Conservation (phyloP, 2,113 vertebrate species). For the Esox niger region DNA sequence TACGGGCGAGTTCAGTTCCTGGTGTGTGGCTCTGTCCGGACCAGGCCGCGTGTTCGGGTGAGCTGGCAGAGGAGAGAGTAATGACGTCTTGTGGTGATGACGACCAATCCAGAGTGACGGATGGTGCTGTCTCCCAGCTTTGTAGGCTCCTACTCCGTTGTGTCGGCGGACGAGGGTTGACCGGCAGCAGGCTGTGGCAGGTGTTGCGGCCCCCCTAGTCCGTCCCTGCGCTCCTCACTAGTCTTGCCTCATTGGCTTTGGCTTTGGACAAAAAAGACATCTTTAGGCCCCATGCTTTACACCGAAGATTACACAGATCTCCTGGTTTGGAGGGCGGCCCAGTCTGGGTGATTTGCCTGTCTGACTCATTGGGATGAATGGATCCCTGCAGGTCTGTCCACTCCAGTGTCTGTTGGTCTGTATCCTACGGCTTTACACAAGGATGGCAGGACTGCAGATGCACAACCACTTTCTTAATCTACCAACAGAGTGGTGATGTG, state of each 20-base stretch:
- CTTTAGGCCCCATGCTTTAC: conserved; percentile 19
- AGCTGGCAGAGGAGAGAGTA: neutral
- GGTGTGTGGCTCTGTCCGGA: neutral
- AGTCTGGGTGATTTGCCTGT: conserved; percentile 10
- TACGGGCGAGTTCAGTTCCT: conserved; percentile 14
- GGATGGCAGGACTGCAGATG: neutral
- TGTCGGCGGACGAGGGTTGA: conserved; percentile 37
- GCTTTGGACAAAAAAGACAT: conserved; percentile 32
- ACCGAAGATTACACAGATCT: conserved; percentile 40
- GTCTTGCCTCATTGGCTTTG: conserved; percentile 47
- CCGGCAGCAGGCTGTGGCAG: conserved; percentile 49
- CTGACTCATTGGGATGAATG: conserved; percentile 15
- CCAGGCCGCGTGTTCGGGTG: neutral
- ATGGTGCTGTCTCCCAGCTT: conserved; percentile 17
- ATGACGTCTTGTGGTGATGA: neutral
- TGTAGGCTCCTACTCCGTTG: neutral
- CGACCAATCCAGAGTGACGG: conserved; percentile 17
- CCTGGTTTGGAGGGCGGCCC: conserved; percentile 37
- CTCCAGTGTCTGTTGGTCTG: conserved; percentile 16
- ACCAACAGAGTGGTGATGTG: neutral
- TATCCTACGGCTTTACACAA: conserved; percentile 1
- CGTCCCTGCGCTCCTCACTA: conserved; percentile 16
- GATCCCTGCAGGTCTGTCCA: conserved; percentile 13
- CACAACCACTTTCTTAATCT: neutral
- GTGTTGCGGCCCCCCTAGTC: conserved; percentile 47